Base-by-base conservation (phyloP, 2,888 invertebrate genomes). In the Silvanus unidentatus region DNA sequence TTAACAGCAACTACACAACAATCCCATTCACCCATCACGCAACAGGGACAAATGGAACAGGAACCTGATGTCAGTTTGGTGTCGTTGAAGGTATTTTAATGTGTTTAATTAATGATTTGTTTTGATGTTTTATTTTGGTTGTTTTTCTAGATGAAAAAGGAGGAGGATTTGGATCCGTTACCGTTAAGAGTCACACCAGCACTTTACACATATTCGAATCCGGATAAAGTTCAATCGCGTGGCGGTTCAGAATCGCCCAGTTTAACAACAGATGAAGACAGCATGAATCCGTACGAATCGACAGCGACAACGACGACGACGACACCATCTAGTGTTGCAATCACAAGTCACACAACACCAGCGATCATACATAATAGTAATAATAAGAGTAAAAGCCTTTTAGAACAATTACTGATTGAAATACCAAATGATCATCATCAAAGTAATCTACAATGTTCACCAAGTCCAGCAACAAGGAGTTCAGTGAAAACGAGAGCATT, bases 351-450 rank as follows among this genome's bases (percentile, higher is more conserved):
- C 28, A 13, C 16, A n/a, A 15, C 37, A 10, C n/a, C 37, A 16
- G 9, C 36, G 2, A 39, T 28, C 16, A 43, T 49, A 13, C 9
- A 16, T 13, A 16, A n/a, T 15, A 12, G 37, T 12, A 37, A 37
- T 37, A 51, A 52, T 72, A 44, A 66, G 74, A 77, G 59, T 41
- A 80, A 80, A 59, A 82, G 82, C 42, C 66, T 85, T 39, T 72
- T 88, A 34, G 86, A 88, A 62, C 89, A 90, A 65, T 77, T 91
- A 58, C 76, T 89, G 1, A 91, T 91, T 58, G 91, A 91, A 68
- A 91, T 91, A 57, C 91, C 91, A 1, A 66, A 64, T 44, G 64
- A 64, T 48, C 65, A 65, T 37, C 53, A 54, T 39, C 43, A 11
- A 13, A n/a, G 8, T 11, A 16, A 47, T 42, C 59, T 62, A 37